Evolutionary conservation across 2,888 invertebrate species (phyloP).

Genomic region (Melieria picta): DNA sequence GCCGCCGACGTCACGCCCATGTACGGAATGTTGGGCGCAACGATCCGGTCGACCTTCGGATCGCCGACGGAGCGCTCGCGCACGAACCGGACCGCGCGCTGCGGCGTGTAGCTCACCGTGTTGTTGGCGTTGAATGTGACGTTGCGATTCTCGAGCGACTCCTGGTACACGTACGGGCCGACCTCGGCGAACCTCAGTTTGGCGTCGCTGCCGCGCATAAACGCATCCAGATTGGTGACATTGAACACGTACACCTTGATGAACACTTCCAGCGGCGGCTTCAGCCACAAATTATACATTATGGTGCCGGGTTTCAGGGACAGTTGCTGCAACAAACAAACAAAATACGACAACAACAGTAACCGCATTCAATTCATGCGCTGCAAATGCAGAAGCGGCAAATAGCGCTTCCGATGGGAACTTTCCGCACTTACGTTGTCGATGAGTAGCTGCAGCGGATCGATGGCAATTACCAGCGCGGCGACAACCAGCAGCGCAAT

Average conservation of each 20-base stretch:
- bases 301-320: constrained; percentile 69
- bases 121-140: constrained; percentile 73
- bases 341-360: neutral
- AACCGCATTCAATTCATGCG: neutral
- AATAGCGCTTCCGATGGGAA: neutral
- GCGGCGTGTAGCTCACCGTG: constrained; percentile 74
- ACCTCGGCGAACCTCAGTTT: constrained; percentile 78
- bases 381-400: no score
- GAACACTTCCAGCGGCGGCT: constrained; percentile 74
- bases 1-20: constrained; percentile 65
- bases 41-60: constrained; percentile 71
- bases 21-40: constrained; percentile 79
- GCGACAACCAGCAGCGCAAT: constrained; percentile 56
- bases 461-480: constrained; percentile 51
- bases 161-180: constrained; percentile 85
- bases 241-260: constrained; percentile 80
- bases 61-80: constrained; percentile 75
- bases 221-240: constrained; percentile 79
- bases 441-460: constrained; percentile 58
- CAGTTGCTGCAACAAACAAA: constrained; percentile 54
- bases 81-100: constrained; percentile 70
- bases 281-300: constrained; percentile 72
- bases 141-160: constrained; percentile 75
- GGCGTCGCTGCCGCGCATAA: constrained; percentile 71
- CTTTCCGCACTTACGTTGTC: constrained; percentile 55